Evolutionary conservation across 2,797 vertebrate species (phyloP).

Genomic region (Neosilurus hyrtlii): DNA sequence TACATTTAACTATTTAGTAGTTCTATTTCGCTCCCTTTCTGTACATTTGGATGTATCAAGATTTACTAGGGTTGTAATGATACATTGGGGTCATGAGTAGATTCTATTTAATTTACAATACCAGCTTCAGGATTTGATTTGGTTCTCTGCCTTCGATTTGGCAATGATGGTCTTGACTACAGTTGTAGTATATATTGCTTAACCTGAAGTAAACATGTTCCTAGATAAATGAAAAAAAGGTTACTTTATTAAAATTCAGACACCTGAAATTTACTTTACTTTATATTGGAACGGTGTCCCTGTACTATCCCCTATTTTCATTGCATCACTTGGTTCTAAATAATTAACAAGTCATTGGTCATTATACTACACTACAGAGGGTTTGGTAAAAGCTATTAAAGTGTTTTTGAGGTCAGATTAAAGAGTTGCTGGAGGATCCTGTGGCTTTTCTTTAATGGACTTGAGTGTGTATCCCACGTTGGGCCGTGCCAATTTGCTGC

Average conservation of each 20-base stretch:
- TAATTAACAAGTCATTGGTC: slow-evolving; percentile 31
- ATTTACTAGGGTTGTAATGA: neutral
- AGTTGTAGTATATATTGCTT: neutral
- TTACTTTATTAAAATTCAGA: neutral
- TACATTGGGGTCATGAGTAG: neutral
- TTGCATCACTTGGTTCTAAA: slow-evolving; percentile 11
- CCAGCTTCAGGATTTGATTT: neutral
- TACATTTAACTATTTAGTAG: neutral
- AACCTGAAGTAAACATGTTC: neutral
- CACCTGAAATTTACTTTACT: neutral
- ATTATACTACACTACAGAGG: slow-evolving; percentile 27
- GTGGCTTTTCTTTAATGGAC: slow-evolving; percentile 39
- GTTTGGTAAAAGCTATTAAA: slow-evolving; percentile 43
- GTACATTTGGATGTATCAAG: neutral
- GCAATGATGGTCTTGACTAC: neutral
- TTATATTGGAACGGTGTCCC: neutral
- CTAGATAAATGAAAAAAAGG: too few relatives aligned
- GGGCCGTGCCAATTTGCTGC: slow-evolving; percentile 6
- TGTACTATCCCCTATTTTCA: neutral
- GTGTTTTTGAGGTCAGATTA: slow-evolving; percentile 38
- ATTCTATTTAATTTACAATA: neutral
- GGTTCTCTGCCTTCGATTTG: neutral
- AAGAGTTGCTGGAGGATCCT: slow-evolving; percentile 39
- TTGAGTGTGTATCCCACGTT: slow-evolving; percentile 25
- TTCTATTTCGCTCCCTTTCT: neutral